Conservation (phyloP, 2,113 vertebrate genomes). For the Pelmatolapia mariae region DNA sequence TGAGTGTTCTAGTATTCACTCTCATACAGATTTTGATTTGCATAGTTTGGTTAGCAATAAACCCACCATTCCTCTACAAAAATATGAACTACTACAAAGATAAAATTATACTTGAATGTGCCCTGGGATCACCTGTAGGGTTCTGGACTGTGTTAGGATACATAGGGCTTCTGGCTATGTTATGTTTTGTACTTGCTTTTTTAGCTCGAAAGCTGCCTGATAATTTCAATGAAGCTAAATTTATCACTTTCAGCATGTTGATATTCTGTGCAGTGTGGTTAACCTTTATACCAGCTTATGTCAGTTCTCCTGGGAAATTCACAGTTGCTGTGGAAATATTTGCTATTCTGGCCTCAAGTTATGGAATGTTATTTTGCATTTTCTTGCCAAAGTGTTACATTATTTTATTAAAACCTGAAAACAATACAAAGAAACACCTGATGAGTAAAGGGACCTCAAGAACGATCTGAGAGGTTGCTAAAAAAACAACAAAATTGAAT, state of each 20-base stretch:
- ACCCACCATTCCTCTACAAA: slow-evolving; percentile 62
- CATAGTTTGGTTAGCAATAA: slow-evolving; percentile 62
- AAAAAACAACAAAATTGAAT: background rate
- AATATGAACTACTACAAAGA: slow-evolving; percentile 62
- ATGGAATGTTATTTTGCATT: slow-evolving; percentile 72
- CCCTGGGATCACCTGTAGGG: slow-evolving; percentile 57
- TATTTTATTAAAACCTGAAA: slow-evolving; percentile 69
- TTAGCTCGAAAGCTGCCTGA: slow-evolving; percentile 15
- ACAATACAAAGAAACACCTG: slow-evolving; percentile 69
- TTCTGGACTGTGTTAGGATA: slow-evolving; percentile 73
- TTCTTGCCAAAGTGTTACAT: slow-evolving; percentile 73
- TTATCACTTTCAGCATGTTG: background rate
- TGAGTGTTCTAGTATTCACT: slow-evolving; percentile 63
- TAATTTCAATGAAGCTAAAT: background rate
- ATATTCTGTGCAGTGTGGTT: slow-evolving; percentile 74
- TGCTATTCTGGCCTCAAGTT: slow-evolving; percentile 73
- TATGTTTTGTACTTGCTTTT: slow-evolving; percentile 69
- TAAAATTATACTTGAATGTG: slow-evolving; percentile 67
- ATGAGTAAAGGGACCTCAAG: slow-evolving; percentile 51
- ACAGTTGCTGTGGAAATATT: slow-evolving; percentile 74
- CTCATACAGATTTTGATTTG: slow-evolving; percentile 67
- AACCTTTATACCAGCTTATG: slow-evolving; percentile 71
- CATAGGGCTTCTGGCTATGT: slow-evolving; percentile 59
- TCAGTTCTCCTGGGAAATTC: slow-evolving; percentile 72
- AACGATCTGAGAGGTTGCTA: slow-evolving; percentile 5